Evolutionary conservation across 2,113 vertebrate genomes (phyloP), one percentile per base, ranked within the genome.

Genomic region (Saiga tatarica): DNA sequence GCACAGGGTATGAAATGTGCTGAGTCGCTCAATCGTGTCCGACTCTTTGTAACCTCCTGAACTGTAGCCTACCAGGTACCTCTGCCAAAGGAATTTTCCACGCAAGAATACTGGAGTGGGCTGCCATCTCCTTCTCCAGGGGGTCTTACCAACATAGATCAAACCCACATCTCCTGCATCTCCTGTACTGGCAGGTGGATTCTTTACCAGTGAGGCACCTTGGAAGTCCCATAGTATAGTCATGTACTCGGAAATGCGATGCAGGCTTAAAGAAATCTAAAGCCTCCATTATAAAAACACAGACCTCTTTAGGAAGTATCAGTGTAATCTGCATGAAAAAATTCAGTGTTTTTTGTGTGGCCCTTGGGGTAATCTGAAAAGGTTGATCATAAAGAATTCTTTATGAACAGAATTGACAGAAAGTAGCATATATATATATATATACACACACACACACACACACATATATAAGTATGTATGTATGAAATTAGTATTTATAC

Each of bases 351-450:
- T 82, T 96, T 71, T 79, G 33, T 91, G 86, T 94, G 64, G 39
- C 15, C 53, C 33, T 67, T 84, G 33, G 55, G 17, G n/a, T 82
- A 93, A 9, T 12, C 57, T 84, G 6, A 62, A 96, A 95, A 87
- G 17, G 30, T 64, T 91, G 89, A 96, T 93, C 17, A 94, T 60
- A 9, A 88, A 92, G 60, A 84, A 76, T 91, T 64, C 28, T 28
- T 91, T 96, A 93, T 28, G 14, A 95, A 60, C 2, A 96, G 10
- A 95, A 93, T 50, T 89, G 4, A 81, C 60, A 81, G 82, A 94
- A 94, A 71, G 11, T 59, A 82, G 50, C 4, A 16, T 3, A 25
- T 4, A 64, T 33, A 62, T 9, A 45, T 4, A 7, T 17, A 30
- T n/a, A 19, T 3, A 17, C 4, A 64, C 28, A 62, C 15, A 17